Percentiles rank a stretch among this genome's conserved stretches.
These are phyloP conservation scores for Chrysodeixis includens DNA, from an alignment of 2,888 invertebrate genomes.

Conservation along the genomic window DNA sequence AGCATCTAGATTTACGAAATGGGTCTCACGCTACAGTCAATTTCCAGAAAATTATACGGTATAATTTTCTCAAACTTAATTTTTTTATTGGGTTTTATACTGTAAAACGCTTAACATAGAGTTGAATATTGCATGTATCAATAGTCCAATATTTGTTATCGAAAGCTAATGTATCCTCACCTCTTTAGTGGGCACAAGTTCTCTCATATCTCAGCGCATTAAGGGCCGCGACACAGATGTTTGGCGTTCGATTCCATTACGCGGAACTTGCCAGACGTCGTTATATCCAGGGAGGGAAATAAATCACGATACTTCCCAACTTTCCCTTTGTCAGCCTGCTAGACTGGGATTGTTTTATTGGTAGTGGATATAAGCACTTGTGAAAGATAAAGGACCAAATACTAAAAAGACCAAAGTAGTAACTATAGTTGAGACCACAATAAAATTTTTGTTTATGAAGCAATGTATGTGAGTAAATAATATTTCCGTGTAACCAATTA, in stretches of 20 bases:
- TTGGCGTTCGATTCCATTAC: slow-evolving; percentile 40
- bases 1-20: too few species aligned
- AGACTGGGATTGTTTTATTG: not conserved
- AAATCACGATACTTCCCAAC: slow-evolving; percentile 48
- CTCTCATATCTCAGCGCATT: not conserved
- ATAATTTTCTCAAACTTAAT: too few species aligned
- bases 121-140: not conserved
- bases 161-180: not conserved
- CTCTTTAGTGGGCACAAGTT: not conserved
- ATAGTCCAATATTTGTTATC: slow-evolving; percentile 1
- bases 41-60: too few species aligned
- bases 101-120: too few species aligned
- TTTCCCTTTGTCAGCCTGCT: slow-evolving; percentile 20
- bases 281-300: slow-evolving; percentile 36
- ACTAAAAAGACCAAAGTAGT: not conserved
- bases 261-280: slow-evolving; percentile 45
- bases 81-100: not conserved
- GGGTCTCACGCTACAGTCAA: too few species aligned
- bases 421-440: not conserved
- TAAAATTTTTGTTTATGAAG: too few species aligned
- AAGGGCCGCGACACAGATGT: not conserved
- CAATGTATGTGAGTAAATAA: too few species aligned
- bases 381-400: not conserved
- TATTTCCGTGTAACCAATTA: not conserved
- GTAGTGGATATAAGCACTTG: not conserved